These are phyloP conservation scores for Dicranocentrus wangi DNA, from an alignment of 2,888 invertebrate genomes.

Conservation along the genomic window DNA sequence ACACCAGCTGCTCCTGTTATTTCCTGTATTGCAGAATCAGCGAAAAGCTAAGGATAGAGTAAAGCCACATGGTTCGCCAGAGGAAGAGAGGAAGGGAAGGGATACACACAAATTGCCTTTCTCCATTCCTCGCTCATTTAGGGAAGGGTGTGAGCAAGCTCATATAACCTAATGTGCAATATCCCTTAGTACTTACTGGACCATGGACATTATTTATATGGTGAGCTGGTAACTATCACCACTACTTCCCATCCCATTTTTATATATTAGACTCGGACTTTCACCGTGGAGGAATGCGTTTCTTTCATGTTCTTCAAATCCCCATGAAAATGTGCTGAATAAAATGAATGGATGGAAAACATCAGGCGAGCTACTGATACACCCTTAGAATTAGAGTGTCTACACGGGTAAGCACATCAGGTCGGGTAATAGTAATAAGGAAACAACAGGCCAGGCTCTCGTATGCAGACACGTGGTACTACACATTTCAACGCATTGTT, in stretches of 20 bases:
- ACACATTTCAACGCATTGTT: too few relatives aligned
- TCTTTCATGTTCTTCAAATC: conserved; percentile 40
- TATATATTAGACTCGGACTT: conserved; percentile 37
- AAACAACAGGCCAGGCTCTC: too few relatives aligned
- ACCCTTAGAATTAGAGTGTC: too few relatives aligned
- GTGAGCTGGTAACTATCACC: conserved; percentile 21
- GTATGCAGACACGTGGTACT: too few relatives aligned
- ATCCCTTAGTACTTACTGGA: conserved; percentile 39
- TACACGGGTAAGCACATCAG: too few relatives aligned
- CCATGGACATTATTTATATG: conserved; percentile 48
- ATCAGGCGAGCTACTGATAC: too few relatives aligned
- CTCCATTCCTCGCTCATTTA: conserved; percentile 51
- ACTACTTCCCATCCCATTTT: conserved; percentile 30
- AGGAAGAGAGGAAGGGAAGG: background rate
- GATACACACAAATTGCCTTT: conserved; percentile 39
- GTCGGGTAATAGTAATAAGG: too few relatives aligned
- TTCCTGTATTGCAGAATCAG: conserved; percentile 33
- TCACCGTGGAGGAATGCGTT: conserved; percentile 17
- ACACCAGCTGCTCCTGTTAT: conserved; percentile 32
- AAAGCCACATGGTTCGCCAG: conserved; percentile 8
- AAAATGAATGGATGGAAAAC: conserved; percentile 37
- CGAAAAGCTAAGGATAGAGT: conserved; percentile 26
- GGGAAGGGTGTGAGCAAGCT: conserved; percentile 44
- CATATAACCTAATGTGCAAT: conserved; percentile 42
- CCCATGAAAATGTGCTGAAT: conserved; percentile 46